Conservation (phyloP, 2,797 vertebrate species). For the Microctenopoma lineatum region DNA sequence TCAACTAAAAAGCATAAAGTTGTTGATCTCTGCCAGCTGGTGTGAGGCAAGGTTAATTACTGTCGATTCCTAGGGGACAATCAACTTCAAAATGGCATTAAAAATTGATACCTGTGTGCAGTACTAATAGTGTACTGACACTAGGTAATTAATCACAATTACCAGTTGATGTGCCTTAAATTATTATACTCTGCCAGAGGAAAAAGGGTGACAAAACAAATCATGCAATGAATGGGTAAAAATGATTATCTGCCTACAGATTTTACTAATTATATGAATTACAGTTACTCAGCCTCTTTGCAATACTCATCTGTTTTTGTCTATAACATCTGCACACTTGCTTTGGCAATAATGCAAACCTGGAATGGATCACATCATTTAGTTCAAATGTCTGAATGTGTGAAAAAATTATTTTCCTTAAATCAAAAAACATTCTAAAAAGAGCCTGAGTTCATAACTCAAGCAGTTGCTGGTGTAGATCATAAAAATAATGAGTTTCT, state of each 20-base stretch:
- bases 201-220: slow-evolving; percentile 81
- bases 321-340: slow-evolving; percentile 68
- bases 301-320: slow-evolving; percentile 73
- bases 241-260: slow-evolving; percentile 79
- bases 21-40: slow-evolving; percentile 78
- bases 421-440: slow-evolving; percentile 29
- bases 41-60: slow-evolving; percentile 80
- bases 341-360: slow-evolving; percentile 49
- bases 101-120: slow-evolving; percentile 84
- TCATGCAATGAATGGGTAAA: slow-evolving; percentile 75
- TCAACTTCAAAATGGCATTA: slow-evolving; percentile 69
- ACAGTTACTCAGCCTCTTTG: slow-evolving; percentile 72
- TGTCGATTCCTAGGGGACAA: slow-evolving; percentile 73
- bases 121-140: slow-evolving; percentile 76
- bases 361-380: slow-evolving; percentile 61
- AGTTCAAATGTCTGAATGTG: slow-evolving; percentile 41
- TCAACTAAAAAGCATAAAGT: slow-evolving; percentile 54
- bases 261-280: slow-evolving; percentile 83
- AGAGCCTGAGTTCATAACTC: not conserved
- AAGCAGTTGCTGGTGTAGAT: not conserved
- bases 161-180: slow-evolving; percentile 77
- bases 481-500: not conserved
- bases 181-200: slow-evolving; percentile 80
- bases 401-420: slow-evolving; percentile 20
- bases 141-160: slow-evolving; percentile 86